A percentile compares a stretch with the other conserved stretches of the same genome.
Evolutionary conservation across 2,113 vertebrate genomes (phyloP).

Genomic region (Mohoua ochrocephala): DNA sequence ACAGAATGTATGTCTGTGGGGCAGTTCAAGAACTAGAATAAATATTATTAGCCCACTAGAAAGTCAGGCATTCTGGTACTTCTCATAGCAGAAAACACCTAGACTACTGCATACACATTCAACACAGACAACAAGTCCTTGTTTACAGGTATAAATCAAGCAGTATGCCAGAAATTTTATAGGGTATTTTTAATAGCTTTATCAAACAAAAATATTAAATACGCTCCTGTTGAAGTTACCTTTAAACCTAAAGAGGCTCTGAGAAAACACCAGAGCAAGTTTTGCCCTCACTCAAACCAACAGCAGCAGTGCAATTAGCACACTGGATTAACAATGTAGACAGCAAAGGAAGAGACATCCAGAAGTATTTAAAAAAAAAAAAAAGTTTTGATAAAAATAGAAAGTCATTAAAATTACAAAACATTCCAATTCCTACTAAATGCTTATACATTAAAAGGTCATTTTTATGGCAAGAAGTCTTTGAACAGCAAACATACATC

Average conservation of each 20-base stretch:
- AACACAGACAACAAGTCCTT: not conserved
- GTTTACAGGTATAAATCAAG: not conserved
- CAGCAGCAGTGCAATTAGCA: not conserved
- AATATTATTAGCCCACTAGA: not conserved
- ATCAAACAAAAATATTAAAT: not conserved
- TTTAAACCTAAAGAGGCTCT: not conserved
- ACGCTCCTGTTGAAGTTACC: not conserved
- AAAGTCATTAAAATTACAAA: not conserved
- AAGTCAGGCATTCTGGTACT: not conserved
- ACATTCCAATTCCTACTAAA: not conserved
- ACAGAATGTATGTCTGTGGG: not conserved
- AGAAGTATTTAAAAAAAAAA: not conserved
- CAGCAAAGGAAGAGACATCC: not conserved
- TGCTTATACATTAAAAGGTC: not conserved
- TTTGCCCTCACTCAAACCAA: not conserved
- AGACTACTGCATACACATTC: not conserved
- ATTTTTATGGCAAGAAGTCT: not conserved
- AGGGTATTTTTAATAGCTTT: not conserved
- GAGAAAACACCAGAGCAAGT: not conserved
- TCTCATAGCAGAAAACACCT: not conserved
- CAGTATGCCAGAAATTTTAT: not conserved
- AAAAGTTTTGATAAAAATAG: not conserved
- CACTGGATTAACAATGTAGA: not conserved
- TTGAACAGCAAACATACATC: not conserved
- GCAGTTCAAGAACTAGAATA: not conserved